phyloP scores from a whole-genome alignment of 2,113 vertebrate genomes.

The Epinephelus lanceolatus region DNA sequence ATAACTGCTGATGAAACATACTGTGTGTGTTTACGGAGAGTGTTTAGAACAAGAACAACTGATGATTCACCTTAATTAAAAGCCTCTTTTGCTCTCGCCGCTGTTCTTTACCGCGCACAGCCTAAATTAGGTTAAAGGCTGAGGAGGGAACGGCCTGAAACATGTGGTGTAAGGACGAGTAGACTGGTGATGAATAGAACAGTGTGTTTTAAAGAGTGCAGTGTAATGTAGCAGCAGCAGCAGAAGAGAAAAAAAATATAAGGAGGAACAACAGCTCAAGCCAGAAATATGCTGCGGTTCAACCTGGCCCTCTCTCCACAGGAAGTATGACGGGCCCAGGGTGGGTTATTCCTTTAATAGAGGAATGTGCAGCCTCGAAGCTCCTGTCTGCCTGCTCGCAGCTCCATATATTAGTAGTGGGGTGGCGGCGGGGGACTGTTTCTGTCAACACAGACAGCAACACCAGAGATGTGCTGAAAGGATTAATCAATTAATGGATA shows the following conservation, averaged over 20 bases:
- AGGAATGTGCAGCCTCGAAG: slow-evolving; percentile 80
- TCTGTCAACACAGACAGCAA: slow-evolving; percentile 16
- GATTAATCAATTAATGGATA: neutral
- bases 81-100: neutral
- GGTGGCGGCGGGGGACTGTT: neutral
- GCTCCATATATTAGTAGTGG: slow-evolving; percentile 81
- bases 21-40: neutral
- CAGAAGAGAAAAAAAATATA: slow-evolving; percentile 53
- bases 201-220: slow-evolving; percentile 70
- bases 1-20: neutral
- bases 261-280: slow-evolving; percentile 83
- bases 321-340: slow-evolving; percentile 81
- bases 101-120: slow-evolving; percentile 11
- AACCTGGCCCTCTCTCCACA: slow-evolving; percentile 83
- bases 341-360: slow-evolving; percentile 82
- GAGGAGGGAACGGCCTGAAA: slow-evolving; percentile 50
- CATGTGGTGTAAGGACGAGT: slow-evolving; percentile 62
- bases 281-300: slow-evolving; percentile 85
- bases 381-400: slow-evolving; percentile 80
- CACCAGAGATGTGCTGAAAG: neutral
- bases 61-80: slow-evolving; percentile 20
- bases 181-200: slow-evolving; percentile 67
- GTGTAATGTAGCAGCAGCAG: slow-evolving; percentile 70
- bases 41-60: slow-evolving; percentile 1
- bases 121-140: slow-evolving; percentile 46